Evolutionary conservation across 2,113 vertebrate species (phyloP), one percentile per base, ranked within the genome.

Genomic region (Manacus vitellinus): DNA sequence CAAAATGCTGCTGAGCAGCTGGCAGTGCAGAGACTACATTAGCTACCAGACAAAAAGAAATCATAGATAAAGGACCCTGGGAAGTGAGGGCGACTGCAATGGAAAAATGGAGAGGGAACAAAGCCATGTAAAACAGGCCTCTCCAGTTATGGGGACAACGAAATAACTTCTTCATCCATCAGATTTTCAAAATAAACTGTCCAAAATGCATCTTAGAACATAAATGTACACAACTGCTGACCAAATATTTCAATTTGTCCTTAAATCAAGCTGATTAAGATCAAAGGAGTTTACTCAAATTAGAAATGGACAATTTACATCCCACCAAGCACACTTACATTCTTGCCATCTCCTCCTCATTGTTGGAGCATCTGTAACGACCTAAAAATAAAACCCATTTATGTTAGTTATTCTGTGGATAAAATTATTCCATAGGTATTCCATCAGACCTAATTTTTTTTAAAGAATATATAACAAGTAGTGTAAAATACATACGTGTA

Each of bases 271-370:
- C 39, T 44, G 23, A 66, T 68, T 58, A 43, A 74, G 10, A 70
- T 66, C 41, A 77, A 83, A 91, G 22, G 9, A 84, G 23, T 85
- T 54, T 49, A 63, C 31, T 9, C 37, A 66, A 66, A 76, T 28
- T 47, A 77, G 13, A 76, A 89, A 77, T 13, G 15, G 37, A 73
- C 25, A 72, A 44, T 61, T 85, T 68, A 37, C 27, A 85, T 41
- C 16, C 22, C 74, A 68, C 30, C 70, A 23, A 94, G 18, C 21
- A 75, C 55, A 92, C 92, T 96, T 94, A 96, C 95, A 30, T 86
- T 93, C 92, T 81, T 93, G 76, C 76, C 85, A 91, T 79, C 89
- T 96, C 41, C 65, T 95, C 76, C 62, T 94, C 54, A 41, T 63
- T 71, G 71, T 3, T 8, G 80, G 66, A 95, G 41, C n/a, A 83